Percentiles rank a stretch among this genome's conserved stretches.
phyloP scores from a whole-genome alignment of 2,888 invertebrate species.

The Ectemnius continuus region DNA sequence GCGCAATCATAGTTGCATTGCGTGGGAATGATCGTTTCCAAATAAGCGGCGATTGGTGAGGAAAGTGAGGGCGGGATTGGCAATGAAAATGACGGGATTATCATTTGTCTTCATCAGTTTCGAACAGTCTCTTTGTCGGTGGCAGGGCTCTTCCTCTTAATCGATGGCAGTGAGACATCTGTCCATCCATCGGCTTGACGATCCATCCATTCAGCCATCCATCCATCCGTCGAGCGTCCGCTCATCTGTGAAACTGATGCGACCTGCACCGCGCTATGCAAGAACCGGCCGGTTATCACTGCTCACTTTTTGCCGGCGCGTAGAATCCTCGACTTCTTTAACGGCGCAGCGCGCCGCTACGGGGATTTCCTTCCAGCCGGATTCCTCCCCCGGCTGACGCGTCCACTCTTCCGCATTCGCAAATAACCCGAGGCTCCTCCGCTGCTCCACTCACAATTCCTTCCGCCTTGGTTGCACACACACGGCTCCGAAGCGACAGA shows the following conservation, averaged over 20 bases:
- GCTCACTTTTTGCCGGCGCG: conserved; percentile 42
- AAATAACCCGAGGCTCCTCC: neutral
- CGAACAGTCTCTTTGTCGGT: conserved; percentile 41
- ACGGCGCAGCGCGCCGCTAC: no score
- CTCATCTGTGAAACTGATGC: conserved; percentile 51
- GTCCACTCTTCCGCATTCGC: conserved; percentile 9
- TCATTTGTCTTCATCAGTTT: conserved; percentile 58
- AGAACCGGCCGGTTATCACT: conserved; percentile 54
- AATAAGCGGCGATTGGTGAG: neutral
- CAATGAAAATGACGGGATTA: conserved; percentile 52
- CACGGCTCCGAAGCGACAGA: neutral
- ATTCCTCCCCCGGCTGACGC: neutral
- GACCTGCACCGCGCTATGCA: conserved; percentile 42
- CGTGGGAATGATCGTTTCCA: neutral
- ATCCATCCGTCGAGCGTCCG: conserved; percentile 35
- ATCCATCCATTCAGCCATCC: conserved; percentile 41
- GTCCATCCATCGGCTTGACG: conserved; percentile 20
- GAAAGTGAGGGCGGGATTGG: neutral
- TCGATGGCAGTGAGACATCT: conserved; percentile 55
- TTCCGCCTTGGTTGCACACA: no score
- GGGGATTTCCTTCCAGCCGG: no score
- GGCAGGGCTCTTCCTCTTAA: conserved; percentile 41
- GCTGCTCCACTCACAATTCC: no score
- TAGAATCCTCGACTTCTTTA: conserved; percentile 31
- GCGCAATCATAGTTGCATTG: no score